A percentile compares a stretch with the other conserved stretches of the same genome.
phyloP scores from a whole-genome alignment of 2,113 vertebrate genomes.

The Clarias magur region DNA sequence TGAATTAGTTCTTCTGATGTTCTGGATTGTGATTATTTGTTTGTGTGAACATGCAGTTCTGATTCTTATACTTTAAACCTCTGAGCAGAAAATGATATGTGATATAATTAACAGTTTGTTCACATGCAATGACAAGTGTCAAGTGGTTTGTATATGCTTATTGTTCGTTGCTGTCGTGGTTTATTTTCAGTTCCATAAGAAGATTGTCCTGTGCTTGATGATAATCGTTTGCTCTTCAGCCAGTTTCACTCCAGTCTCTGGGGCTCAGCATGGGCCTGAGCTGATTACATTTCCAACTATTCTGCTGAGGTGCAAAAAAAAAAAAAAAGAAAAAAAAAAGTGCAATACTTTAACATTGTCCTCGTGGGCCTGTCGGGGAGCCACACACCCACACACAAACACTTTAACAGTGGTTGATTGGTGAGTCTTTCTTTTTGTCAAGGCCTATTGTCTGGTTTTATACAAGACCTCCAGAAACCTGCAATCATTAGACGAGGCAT shows the following conservation, averaged over 20 bases:
- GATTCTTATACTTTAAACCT: not conserved
- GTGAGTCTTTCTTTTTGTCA: not conserved
- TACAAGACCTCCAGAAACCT: slow-evolving; percentile 1
- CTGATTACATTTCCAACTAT: slow-evolving; percentile 65
- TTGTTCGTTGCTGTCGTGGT: not conserved
- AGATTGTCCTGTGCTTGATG: slow-evolving; percentile 3
- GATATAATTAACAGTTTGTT: slow-evolving; percentile 13
- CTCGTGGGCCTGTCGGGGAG: not conserved
- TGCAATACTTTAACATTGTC: not conserved
- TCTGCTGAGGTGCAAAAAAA: slow-evolving; percentile 49
- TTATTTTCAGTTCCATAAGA: not conserved
- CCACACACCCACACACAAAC: slow-evolving; percentile 4
- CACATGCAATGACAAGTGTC: not conserved
- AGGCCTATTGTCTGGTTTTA: slow-evolving; percentile 5
- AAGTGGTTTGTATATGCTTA: not conserved
- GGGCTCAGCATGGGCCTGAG: slow-evolving; percentile 56
- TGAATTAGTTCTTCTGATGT: not conserved
- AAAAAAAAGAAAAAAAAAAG: slow-evolving; percentile 11
- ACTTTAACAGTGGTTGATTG: not conserved
- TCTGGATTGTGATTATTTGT: not conserved
- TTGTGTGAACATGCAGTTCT: not conserved
- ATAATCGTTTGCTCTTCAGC: not conserved
- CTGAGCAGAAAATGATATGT: not conserved
- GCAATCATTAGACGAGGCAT: slow-evolving; percentile 3
- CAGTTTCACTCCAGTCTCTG: slow-evolving; percentile 34